These are phyloP conservation scores for Stomorhina lunata DNA, from an alignment of 2,888 invertebrate genomes.

Conservation along the genomic window DNA sequence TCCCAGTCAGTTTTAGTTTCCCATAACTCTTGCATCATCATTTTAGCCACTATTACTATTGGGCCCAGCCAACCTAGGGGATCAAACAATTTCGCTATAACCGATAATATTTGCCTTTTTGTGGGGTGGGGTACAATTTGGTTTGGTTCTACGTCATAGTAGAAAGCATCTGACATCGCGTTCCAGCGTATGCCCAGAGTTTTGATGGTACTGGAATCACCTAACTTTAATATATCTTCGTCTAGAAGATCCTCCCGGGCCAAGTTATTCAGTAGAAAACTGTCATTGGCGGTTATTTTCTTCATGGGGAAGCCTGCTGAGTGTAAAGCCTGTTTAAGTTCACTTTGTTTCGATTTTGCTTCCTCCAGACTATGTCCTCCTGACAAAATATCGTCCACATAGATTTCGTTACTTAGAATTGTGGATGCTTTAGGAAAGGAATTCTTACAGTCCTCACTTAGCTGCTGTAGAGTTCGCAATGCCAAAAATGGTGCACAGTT, in stretches of 20 bases:
- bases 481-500: no score
- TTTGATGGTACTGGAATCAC: background rate
- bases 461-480: no score
- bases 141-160: background rate
- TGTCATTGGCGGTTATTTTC: constrained; percentile 8
- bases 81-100: constrained; percentile 22
- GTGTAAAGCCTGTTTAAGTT: background rate
- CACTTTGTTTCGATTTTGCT: no score
- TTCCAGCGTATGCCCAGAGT: constrained; percentile 7
- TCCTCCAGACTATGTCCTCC: no score
- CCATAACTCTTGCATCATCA: constrained; percentile 30
- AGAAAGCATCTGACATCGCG: background rate
- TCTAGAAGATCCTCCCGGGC: constrained; percentile 32
- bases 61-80: constrained; percentile 20
- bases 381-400: no score
- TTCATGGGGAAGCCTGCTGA: constrained; percentile 14
- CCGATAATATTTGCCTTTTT: constrained; percentile 9
- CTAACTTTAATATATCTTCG: no score
- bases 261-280: no score
- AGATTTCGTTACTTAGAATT: no score
- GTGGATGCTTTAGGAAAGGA: no score
- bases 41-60: constrained; percentile 9
- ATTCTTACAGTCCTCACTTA: no score
- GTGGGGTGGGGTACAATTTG: no score
- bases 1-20: background rate